phyloP scores from a whole-genome alignment of 1,140 invertebrate species.

The Drosophila bipectinata region DNA sequence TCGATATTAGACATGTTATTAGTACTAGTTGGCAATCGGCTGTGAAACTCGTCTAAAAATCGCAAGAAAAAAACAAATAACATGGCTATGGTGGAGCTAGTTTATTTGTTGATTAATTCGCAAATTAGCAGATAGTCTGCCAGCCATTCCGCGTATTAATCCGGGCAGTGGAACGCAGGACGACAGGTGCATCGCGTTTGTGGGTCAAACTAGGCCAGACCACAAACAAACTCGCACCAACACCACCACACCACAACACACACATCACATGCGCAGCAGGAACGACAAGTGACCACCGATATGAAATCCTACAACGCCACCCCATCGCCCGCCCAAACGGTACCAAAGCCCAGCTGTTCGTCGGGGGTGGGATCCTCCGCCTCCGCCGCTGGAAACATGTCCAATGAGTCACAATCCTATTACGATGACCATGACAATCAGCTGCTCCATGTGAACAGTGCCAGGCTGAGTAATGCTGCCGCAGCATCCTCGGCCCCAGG shows the following conservation, averaged over 20 bases:
- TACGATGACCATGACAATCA: slow-evolving; percentile 69
- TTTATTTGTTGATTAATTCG: slow-evolving; percentile 3
- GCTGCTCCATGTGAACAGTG: slow-evolving; percentile 59
- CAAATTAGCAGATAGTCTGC: slow-evolving; percentile 22
- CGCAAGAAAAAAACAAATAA: slow-evolving; percentile 36
- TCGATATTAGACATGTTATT: not conserved
- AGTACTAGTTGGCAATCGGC: not conserved
- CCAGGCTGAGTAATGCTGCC: slow-evolving; percentile 22
- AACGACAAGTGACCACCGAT: slow-evolving; percentile 14
- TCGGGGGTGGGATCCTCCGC: slow-evolving; percentile 5
- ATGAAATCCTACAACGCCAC: slow-evolving; percentile 54
- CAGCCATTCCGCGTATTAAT: not conserved
- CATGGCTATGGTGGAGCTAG: slow-evolving; percentile 11
- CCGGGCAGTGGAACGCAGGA: slow-evolving; percentile 9
- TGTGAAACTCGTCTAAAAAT: not conserved
- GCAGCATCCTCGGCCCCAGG: slow-evolving; percentile 69
- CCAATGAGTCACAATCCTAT: slow-evolving; percentile 31
- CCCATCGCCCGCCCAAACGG: slow-evolving; percentile 56
- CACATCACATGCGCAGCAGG: slow-evolving; percentile 16
- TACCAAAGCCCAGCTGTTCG: slow-evolving; percentile 44
- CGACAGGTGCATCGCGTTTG: slow-evolving; percentile 26
- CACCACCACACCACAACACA: slow-evolving; percentile 12
- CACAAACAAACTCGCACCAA: not conserved
- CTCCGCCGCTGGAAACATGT: not conserved
- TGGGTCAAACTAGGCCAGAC: slow-evolving; percentile 20